Percentiles rank a stretch among this genome's conserved stretches.
Evolutionary conservation across 2,797 vertebrate genomes (phyloP).

Genomic region (Nannoperca australis): DNA sequence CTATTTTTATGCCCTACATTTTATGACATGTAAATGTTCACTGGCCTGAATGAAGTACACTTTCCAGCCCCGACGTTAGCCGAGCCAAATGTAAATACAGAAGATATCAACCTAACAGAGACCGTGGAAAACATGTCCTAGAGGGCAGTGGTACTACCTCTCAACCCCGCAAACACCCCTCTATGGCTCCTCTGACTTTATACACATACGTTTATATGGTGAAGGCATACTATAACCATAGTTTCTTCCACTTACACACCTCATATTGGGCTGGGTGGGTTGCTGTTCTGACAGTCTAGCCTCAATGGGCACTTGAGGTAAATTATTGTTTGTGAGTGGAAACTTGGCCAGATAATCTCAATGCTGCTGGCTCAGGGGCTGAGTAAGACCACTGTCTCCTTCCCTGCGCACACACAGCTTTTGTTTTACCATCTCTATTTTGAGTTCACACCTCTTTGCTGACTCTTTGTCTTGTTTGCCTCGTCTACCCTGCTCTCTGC

Average conservation of each 20-base stretch:
- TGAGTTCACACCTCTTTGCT: slow-evolving; percentile 72
- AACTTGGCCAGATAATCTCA: slow-evolving; percentile 84
- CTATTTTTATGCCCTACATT: slow-evolving; percentile 78
- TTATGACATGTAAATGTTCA: slow-evolving; percentile 79
- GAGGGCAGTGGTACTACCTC: slow-evolving; percentile 44
- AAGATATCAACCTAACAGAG: slow-evolving; percentile 80
- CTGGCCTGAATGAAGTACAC: slow-evolving; percentile 79
- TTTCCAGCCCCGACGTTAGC: slow-evolving; percentile 66
- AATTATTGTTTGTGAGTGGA: slow-evolving; percentile 88
- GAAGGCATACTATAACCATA: slow-evolving; percentile 54
- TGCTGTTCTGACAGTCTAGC: slow-evolving; percentile 64
- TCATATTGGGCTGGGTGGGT: slow-evolving; percentile 69
- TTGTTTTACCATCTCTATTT: slow-evolving; percentile 71
- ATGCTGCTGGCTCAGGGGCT: slow-evolving; percentile 81
- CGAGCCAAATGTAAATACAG: slow-evolving; percentile 80
- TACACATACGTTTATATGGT: slow-evolving; percentile 44
- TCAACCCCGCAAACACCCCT: slow-evolving; percentile 38
- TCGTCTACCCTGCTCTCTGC: slow-evolving; percentile 43
- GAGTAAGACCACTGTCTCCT: slow-evolving; percentile 84
- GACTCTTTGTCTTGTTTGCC: slow-evolving; percentile 62
- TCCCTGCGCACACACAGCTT: slow-evolving; percentile 56
- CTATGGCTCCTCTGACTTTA: slow-evolving; percentile 41
- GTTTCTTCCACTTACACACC: slow-evolving; percentile 50
- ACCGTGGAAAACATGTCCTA: slow-evolving; percentile 72
- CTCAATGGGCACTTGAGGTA: slow-evolving; percentile 83